phyloP scores from a whole-genome alignment of 2,797 vertebrate species.

The Acipenser transmontanus region DNA sequence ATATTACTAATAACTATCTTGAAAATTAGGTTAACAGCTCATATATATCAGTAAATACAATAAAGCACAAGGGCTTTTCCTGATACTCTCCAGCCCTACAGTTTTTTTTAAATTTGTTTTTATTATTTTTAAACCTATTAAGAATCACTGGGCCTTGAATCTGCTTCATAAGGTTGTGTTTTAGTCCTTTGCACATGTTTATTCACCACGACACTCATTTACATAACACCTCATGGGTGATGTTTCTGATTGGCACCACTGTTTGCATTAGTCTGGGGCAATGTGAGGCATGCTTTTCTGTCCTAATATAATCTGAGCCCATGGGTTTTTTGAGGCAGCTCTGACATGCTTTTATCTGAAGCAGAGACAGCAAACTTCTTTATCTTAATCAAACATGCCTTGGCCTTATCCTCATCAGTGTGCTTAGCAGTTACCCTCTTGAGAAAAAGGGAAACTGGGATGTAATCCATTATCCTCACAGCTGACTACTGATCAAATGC shows the following conservation, averaged over 20 bases:
- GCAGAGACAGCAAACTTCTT: slow-evolving; percentile 16
- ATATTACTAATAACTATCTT: no score
- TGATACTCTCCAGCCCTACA: no score
- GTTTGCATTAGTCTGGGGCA: neutral
- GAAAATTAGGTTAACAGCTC: no score
- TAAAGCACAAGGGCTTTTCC: no score
- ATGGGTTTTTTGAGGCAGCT: slow-evolving; percentile 1
- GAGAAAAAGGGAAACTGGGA: neutral
- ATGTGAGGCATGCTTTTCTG: neutral
- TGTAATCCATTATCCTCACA: neutral
- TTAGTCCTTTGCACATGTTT: no score
- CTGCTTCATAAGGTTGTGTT: no score
- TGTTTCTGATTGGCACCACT: neutral
- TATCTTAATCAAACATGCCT: slow-evolving; percentile 21
- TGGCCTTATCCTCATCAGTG: slow-evolving; percentile 24
- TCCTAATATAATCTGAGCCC: neutral
- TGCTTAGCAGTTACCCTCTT: slow-evolving; percentile 10
- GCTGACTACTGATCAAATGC: neutral
- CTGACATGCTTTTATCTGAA: neutral
- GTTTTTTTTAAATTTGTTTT: no score
- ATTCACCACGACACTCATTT: no score
- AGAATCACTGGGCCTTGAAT: no score
- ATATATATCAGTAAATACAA: no score
- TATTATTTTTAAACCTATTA: no score
- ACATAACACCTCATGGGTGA: no score